Conservation (phyloP, 2,888 invertebrate species). For the Desoria tigrina region DNA sequence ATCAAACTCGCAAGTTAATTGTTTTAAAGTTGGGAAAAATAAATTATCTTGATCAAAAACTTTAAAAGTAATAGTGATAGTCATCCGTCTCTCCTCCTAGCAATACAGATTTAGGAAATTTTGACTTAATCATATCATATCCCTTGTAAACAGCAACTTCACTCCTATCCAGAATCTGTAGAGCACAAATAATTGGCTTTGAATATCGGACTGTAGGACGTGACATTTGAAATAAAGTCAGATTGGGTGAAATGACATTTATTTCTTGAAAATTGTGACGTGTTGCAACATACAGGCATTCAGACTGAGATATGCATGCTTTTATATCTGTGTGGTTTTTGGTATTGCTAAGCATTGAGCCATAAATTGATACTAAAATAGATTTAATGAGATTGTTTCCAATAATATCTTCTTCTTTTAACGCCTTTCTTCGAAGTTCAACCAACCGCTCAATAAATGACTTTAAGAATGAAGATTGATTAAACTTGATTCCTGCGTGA, state of each 20-base stretch:
- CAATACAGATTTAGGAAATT: neutral
- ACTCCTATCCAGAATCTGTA: neutral
- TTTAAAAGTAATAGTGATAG: neutral
- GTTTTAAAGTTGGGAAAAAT: neutral
- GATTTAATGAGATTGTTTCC: neutral
- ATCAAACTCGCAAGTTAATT: neutral
- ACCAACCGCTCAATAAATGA: neutral
- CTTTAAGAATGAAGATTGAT: neutral
- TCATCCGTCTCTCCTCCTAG: neutral
- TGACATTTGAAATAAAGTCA: neutral
- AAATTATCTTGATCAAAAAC: neutral
- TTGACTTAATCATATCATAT: neutral
- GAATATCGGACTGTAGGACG: neutral
- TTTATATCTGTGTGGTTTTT: neutral
- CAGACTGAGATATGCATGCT: neutral
- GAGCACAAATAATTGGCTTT: neutral
- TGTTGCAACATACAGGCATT: neutral
- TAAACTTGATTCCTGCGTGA: neutral
- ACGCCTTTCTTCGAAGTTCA: neutral
- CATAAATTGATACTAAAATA: neutral
- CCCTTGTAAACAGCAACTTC: neutral
- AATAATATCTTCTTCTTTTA: neutral
- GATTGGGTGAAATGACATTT: neutral
- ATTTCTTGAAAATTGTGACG: neutral
- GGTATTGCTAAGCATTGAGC: neutral